Percentiles rank a stretch among this genome's conserved stretches.
Conservation (phyloP, 1,140 invertebrate species). For the Nylanderia fulva region DNA sequence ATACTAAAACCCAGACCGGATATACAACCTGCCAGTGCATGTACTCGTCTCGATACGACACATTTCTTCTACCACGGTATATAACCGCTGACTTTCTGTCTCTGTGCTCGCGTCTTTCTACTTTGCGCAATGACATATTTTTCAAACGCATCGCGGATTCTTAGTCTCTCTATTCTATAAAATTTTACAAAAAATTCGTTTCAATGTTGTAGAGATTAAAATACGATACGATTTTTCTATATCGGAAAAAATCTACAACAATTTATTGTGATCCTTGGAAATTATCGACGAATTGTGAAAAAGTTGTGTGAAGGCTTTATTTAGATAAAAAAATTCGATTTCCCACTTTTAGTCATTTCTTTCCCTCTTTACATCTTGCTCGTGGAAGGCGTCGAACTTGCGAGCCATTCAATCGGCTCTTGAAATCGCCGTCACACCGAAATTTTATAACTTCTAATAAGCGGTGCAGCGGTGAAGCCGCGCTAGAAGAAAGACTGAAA, state of each 20-base stretch:
- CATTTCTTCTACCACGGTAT: slow-evolving; percentile 29
- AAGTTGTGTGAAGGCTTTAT: not conserved
- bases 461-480: slow-evolving; percentile 69
- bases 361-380: slow-evolving; percentile 7
- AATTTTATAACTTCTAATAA: slow-evolving; percentile 79
- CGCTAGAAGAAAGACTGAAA: slow-evolving; percentile 72
- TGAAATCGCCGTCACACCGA: slow-evolving; percentile 67
- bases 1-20: slow-evolving; percentile 85
- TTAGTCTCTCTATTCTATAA: not conserved
- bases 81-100: slow-evolving; percentile 43
- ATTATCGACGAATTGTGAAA: not conserved
- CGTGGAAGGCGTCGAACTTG: slow-evolving; percentile 5
- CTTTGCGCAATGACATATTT: slow-evolving; percentile 66
- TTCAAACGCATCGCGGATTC: slow-evolving; percentile 10
- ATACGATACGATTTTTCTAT: not conserved
- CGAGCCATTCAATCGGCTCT: slow-evolving; percentile 64
- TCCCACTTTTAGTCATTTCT: not conserved
- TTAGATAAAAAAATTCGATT: slow-evolving; percentile 17
- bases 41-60: slow-evolving; percentile 78
- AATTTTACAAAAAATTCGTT: not conserved
- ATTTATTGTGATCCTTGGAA: not conserved
- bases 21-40: slow-evolving; percentile 82
- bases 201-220: not conserved
- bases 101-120: slow-evolving; percentile 37
- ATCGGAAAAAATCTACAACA: not conserved